Evolutionary conservation across 2,113 vertebrate species (phyloP).

Genomic region (Micromys minutus): DNA sequence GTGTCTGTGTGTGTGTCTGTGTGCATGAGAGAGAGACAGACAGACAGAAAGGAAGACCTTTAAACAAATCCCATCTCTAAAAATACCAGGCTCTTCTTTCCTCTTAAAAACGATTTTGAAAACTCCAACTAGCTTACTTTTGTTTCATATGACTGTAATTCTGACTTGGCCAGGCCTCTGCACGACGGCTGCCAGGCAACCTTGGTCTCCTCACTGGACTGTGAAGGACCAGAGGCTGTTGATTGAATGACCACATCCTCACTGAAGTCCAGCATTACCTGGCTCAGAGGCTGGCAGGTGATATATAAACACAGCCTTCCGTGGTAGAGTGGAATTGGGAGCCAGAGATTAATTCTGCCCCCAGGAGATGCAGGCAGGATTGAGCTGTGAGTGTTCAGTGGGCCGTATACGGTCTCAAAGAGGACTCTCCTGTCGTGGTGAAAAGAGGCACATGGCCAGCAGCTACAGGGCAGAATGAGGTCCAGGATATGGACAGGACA

Average conservation of each 20-base stretch:
- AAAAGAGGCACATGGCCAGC: fast-evolving
- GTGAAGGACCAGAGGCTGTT: not conserved
- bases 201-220: not conserved
- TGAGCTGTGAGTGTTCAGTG: not conserved
- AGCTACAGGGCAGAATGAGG: fast-evolving
- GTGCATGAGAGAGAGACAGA: not conserved
- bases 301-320: fast-evolving
- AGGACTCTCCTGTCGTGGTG: fast-evolving
- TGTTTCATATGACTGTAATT: fast-evolving
- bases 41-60: not conserved
- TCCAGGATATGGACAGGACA: fast-evolving
- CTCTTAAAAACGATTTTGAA: not conserved
- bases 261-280: not conserved
- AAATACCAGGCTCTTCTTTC: not conserved
- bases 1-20: not conserved
- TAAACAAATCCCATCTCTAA: not conserved
- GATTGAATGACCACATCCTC: not conserved
- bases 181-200: fast-evolving
- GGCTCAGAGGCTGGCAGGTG: not conserved
- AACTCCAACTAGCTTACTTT: fast-evolving
- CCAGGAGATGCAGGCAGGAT: not conserved
- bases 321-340: fast-evolving
- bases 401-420: not conserved
- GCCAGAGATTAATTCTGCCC: not conserved
- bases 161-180: not conserved